A percentile compares a stretch with the other conserved stretches of the same genome.
Conservation (phyloP, 2,888 invertebrate genomes). For the Rhogogaster chlorosoma region DNA sequence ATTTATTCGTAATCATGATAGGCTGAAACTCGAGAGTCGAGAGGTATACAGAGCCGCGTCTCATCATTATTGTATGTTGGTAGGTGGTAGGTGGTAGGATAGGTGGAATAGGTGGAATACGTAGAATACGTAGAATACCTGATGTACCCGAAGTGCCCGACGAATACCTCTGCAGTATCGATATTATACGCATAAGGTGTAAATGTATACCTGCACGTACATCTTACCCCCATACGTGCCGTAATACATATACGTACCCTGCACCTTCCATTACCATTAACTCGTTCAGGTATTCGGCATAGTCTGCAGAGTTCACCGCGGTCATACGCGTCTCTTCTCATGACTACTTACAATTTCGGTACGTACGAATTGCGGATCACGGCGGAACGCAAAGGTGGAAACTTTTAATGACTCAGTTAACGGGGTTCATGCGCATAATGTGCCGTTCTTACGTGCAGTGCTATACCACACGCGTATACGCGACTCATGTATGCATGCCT, state of each 20-base stretch:
- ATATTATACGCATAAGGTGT: no score
- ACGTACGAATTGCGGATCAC: not conserved
- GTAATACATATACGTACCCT: not conserved
- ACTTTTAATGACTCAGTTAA: not conserved
- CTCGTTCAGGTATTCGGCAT: no score
- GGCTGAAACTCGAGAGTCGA: constrained; percentile 72
- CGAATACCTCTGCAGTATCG: not conserved
- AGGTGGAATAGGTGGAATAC: not conserved
- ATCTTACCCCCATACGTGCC: not conserved
- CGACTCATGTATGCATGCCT: not conserved
- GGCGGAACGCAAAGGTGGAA: not conserved
- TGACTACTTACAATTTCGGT: not conserved
- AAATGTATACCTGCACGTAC: not conserved
- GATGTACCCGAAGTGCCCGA: not conserved
- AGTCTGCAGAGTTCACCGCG: no score
- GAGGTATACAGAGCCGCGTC: constrained; percentile 57
- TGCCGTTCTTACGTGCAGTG: not conserved
- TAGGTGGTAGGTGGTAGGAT: not conserved
- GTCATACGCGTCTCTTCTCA: not conserved
- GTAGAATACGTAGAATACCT: not conserved
- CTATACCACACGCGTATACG: not conserved
- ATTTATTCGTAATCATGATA: constrained; percentile 74
- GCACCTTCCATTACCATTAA: not conserved
- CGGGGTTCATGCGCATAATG: not conserved
- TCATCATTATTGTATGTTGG: constrained; percentile 70